These are phyloP conservation scores for Caenorhabditis plicata DNA, from an alignment of 2,888 invertebrate genomes.

Conservation along the genomic window DNA sequence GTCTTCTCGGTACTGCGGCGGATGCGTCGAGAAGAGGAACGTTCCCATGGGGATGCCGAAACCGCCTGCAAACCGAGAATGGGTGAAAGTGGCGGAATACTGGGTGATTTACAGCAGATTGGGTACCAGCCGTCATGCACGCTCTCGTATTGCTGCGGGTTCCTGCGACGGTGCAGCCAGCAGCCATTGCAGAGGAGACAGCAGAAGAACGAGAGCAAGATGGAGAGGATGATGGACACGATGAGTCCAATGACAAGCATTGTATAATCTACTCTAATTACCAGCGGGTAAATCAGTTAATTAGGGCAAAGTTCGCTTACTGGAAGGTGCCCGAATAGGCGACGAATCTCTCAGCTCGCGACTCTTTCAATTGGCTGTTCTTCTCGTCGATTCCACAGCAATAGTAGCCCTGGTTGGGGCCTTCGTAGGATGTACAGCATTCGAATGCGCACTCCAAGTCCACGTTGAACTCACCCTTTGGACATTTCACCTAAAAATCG, in stretches of 20 bases:
- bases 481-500: slow-evolving; percentile 37
- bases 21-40: slow-evolving; percentile 64
- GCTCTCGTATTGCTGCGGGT: slow-evolving; percentile 62
- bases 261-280: slow-evolving; percentile 61
- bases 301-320: slow-evolving; percentile 29
- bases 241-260: slow-evolving; percentile 62
- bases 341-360: slow-evolving; percentile 55
- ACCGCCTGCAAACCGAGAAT: slow-evolving; percentile 49
- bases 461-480: slow-evolving; percentile 36
- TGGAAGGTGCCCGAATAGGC: slow-evolving; percentile 59
- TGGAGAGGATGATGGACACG: slow-evolving; percentile 57
- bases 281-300: background rate
- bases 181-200: slow-evolving; percentile 64
- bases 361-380: slow-evolving; percentile 14
- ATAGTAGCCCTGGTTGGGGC: slow-evolving; percentile 53
- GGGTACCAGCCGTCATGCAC: slow-evolving; percentile 64
- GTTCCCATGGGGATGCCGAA: slow-evolving; percentile 63
- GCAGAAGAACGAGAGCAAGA: slow-evolving; percentile 60
- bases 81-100: too few relatives aligned
- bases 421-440: slow-evolving; percentile 54
- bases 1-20: slow-evolving; percentile 59
- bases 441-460: slow-evolving; percentile 52
- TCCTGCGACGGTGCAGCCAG: slow-evolving; percentile 62
- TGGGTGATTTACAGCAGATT: slow-evolving; percentile 60
- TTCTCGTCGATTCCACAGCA: slow-evolving; percentile 59